Evolutionary conservation across 1,140 invertebrate species (phyloP).

Genomic region (Bacillus rossius): DNA sequence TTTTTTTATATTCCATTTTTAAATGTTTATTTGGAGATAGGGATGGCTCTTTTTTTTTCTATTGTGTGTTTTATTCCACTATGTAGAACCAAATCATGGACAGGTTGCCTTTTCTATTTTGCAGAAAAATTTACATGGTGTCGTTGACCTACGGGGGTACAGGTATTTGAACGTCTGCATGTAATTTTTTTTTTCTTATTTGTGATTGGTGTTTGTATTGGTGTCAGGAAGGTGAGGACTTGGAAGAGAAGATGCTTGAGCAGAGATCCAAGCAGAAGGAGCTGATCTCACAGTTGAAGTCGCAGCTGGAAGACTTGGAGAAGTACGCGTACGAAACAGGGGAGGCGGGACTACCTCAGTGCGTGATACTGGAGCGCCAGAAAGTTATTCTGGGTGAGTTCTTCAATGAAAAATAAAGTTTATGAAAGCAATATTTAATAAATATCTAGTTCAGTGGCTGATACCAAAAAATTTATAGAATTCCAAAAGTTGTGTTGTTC

Average conservation of each 20-base stretch:
- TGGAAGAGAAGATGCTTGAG: slow-evolving; percentile 57
- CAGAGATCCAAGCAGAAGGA: slow-evolving; percentile 72
- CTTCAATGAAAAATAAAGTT: neutral
- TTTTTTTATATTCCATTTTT: too few relatives aligned
- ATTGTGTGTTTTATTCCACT: too few relatives aligned
- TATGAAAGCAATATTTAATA: neutral
- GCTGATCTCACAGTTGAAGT: slow-evolving; percentile 85
- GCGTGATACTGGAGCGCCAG: slow-evolving; percentile 79
- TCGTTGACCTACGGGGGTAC: too few relatives aligned
- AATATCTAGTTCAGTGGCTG: neutral
- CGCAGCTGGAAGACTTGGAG: slow-evolving; percentile 91
- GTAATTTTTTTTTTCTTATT: too few relatives aligned
- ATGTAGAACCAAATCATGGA: too few relatives aligned
- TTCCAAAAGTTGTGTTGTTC: neutral
- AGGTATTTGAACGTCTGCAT: too few relatives aligned
- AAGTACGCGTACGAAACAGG: slow-evolving; percentile 89
- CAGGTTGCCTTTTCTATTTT: too few relatives aligned
- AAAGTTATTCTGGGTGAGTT: slow-evolving; percentile 70
- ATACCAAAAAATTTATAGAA: too few relatives aligned
- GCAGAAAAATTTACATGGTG: too few relatives aligned
- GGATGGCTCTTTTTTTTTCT: too few relatives aligned
- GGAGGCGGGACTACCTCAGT: slow-evolving; percentile 73
- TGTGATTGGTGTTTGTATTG: too few relatives aligned
- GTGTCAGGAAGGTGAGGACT: slow-evolving; percentile 46
- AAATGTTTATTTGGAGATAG: too few relatives aligned